Base-by-base conservation (phyloP, 2,113 vertebrate genomes). In the Naja naja region DNA sequence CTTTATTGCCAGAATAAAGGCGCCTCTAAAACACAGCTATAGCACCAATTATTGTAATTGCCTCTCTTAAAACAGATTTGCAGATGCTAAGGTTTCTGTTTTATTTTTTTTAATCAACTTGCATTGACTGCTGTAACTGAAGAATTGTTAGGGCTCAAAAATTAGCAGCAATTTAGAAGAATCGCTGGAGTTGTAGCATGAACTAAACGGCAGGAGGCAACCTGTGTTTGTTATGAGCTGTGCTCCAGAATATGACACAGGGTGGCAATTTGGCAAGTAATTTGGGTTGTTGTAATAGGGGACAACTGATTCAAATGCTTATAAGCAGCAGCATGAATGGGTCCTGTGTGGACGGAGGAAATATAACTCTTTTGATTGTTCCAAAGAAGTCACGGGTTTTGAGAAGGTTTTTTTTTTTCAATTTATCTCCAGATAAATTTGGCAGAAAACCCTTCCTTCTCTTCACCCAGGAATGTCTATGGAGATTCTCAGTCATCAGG, bases 291-390 rank as follows among this genome's bases (percentile, higher is more conserved):
- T 95, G 69, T 95, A 96, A 94, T 85, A 94, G 1, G 0, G 53
- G 94, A 93, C 94, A 0, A 94, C 93, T 95, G 95, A 96, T 90
- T 58, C 53, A 88, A 88, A 88, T 90, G 53, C 92, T 94, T 93
- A 93, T 90, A 56, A 95, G 34, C 27, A 56, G 1, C n/a, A 89
- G 0, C 87, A 23, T 91, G 93, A 94, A 89, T 93, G 91, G 89
- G 18, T 89, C 93, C 49, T 47, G 55, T 43, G 93, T 22, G 95
- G 88, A 91, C 45, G 39, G 52, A 86, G 90, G 69, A 92, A 49
- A 49, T 93, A 89, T 6, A 93, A 90, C 9, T 93, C 87, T 58
- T 92, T 94, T 93, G 90, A n/a, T 90, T 92, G 4, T 92, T 5
- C 87, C 91, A n/a, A 10, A 90, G n/a, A 94, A 94, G 25, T 56